Percentiles rank a stretch among this genome's conserved stretches.
Evolutionary conservation across 2,888 invertebrate genomes (phyloP).

Genomic region (Chouioia cunea): DNA sequence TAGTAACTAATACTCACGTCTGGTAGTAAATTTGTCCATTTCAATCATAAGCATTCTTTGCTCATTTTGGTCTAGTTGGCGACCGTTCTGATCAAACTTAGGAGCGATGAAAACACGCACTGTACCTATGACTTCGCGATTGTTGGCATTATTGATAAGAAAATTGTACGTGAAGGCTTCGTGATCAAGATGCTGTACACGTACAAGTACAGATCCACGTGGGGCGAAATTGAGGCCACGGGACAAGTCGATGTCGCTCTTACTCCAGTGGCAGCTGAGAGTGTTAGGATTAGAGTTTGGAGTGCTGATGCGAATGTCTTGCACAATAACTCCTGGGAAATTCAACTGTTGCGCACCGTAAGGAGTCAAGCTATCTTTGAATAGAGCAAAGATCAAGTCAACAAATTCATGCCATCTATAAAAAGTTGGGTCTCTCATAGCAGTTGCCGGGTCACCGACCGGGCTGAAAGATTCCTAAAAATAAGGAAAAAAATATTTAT

Average conservation of each 20-base stretch:
- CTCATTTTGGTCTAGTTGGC: conserved; percentile 73
- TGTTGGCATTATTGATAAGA: conserved; percentile 71
- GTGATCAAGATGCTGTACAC: conserved; percentile 85
- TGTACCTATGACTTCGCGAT: conserved; percentile 70
- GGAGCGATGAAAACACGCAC: conserved; percentile 81
- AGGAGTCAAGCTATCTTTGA: conserved; percentile 78
- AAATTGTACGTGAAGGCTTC: conserved; percentile 77
- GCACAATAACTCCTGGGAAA: conserved; percentile 73
- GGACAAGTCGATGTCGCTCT: conserved; percentile 81
- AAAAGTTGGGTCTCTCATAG: conserved; percentile 89
- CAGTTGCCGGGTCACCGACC: conserved; percentile 86
- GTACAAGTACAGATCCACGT: conserved; percentile 79
- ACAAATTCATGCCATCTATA: conserved; percentile 87
- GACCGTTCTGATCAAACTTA: conserved; percentile 75
- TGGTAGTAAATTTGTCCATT: conserved; percentile 78
- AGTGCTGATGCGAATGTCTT: conserved; percentile 63
- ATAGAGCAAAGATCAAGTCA: conserved; percentile 82
- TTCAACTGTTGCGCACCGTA: conserved; percentile 69
- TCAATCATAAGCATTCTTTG: conserved; percentile 79
- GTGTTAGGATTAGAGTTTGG: conserved; percentile 46
- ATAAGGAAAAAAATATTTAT: conserved; percentile 62
- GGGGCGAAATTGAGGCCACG: conserved; percentile 87
- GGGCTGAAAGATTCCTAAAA: conserved; percentile 81
- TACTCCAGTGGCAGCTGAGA: conserved; percentile 82
- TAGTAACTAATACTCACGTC: conserved; percentile 72